Evolutionary conservation across 2,113 vertebrate genomes (phyloP).

Genomic region (Labrus mixtus): DNA sequence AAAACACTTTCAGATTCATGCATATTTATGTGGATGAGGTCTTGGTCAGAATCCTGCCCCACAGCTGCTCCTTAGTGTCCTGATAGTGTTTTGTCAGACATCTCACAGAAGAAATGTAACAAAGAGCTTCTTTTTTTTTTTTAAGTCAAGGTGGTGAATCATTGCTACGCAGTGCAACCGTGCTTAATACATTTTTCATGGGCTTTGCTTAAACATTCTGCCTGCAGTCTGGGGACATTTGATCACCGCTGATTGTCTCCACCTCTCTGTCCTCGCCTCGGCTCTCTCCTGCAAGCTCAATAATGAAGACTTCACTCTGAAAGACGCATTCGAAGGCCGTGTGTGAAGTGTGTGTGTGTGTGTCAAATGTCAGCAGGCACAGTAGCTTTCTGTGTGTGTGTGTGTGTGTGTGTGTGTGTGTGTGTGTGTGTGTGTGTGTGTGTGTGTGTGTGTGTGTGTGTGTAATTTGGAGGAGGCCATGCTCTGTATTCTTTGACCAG

Average conservation of each 20-base stretch:
- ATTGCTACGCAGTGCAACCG: slow-evolving; percentile 35
- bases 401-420: slow-evolving; percentile 13
- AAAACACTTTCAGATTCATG: slow-evolving; percentile 2
- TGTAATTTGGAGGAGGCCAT: slow-evolving; percentile 42
- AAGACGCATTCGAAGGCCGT: slow-evolving; percentile 35
- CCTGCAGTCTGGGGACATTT: slow-evolving; percentile 38
- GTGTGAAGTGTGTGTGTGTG: slow-evolving; percentile 36
- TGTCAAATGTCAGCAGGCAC: slow-evolving; percentile 39
- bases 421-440: slow-evolving; percentile 24
- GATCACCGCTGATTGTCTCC: slow-evolving; percentile 49
- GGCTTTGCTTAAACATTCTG: slow-evolving; percentile 37
- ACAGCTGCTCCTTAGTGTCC: slow-evolving; percentile 22
- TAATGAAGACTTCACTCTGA: slow-evolving; percentile 26
- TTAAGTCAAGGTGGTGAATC: slow-evolving; percentile 16
- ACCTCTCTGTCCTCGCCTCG: slow-evolving; percentile 25
- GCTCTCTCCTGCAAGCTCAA: slow-evolving; percentile 20
- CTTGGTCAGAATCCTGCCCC: not conserved
- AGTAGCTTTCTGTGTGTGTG: slow-evolving; percentile 12
- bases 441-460: slow-evolving; percentile 18
- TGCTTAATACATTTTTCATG: slow-evolving; percentile 40
- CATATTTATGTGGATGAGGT: not conserved
- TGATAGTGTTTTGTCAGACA: slow-evolving; percentile 26
- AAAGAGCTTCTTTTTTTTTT: slow-evolving; percentile 14
- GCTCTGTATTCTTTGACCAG: slow-evolving; percentile 68
- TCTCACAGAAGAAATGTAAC: slow-evolving; percentile 21